A percentile compares a stretch with the other conserved stretches of the same genome.
phyloP scores from a whole-genome alignment of 2,888 invertebrate genomes.

The Tetragnatha montana region DNA sequence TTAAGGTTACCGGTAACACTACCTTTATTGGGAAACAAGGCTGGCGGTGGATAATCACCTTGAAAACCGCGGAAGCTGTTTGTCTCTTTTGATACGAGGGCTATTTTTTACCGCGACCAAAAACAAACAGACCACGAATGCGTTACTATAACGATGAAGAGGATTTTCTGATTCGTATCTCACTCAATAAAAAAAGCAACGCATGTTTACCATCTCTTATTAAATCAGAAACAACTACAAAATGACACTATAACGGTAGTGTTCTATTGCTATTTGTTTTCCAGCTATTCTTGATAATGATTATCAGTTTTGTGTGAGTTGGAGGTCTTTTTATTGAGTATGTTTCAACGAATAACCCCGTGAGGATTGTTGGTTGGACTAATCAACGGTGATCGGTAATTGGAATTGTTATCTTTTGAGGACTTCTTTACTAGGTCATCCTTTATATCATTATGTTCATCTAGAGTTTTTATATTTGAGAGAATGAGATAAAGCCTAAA shows the following conservation, averaged over 20 bases:
- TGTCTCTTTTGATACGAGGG: slow-evolving; percentile 10
- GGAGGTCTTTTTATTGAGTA: not conserved
- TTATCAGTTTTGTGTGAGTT: not conserved
- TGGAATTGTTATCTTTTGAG: not conserved
- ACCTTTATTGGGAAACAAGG: slow-evolving; percentile 36
- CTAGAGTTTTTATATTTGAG: not conserved
- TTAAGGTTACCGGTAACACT: slow-evolving; percentile 3
- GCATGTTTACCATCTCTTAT: not conserved
- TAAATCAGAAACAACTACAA: not conserved
- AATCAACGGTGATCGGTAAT: not conserved
- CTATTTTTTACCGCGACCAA: slow-evolving; percentile 20
- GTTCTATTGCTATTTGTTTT: not conserved
- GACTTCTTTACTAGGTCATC: not conserved
- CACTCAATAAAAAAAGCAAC: not conserved
- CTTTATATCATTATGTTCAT: not conserved
- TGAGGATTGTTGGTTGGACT: not conserved
- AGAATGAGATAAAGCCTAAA: not conserved
- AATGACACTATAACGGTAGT: not conserved
- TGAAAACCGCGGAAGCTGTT: slow-evolving; percentile 38
- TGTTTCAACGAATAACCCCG: not conserved
- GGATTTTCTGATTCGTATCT: not conserved
- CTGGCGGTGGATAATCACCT: slow-evolving; percentile 10
- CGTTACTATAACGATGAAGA: not conserved
- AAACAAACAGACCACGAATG: not conserved
- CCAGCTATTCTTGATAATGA: not conserved